Conservation (phyloP, 1,140 invertebrate species). For the Thaumatotibia leucotreta region DNA sequence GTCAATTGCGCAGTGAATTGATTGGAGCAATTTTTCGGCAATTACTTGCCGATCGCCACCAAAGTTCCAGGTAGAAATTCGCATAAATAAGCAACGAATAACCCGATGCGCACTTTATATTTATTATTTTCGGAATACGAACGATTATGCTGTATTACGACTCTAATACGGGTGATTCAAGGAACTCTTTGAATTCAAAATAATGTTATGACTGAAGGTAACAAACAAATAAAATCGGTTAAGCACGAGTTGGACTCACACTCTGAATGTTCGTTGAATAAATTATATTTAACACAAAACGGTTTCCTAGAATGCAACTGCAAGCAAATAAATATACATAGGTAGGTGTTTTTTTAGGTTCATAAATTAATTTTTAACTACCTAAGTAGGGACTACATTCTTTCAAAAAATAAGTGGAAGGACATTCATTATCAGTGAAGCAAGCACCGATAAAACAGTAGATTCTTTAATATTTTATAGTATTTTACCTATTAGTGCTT, state of each 20-base stretch:
- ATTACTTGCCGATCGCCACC: constrained; percentile 30
- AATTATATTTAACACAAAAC: too few species aligned
- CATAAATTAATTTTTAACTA: too few species aligned
- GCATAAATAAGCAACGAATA: constrained; percentile 37
- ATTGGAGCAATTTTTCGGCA: constrained; percentile 30
- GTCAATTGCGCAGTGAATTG: constrained; percentile 11
- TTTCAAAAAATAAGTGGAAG: too few species aligned
- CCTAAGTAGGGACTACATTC: too few species aligned
- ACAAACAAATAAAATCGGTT: neutral
- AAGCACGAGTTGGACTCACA: neutral
- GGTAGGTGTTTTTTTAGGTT: too few species aligned
- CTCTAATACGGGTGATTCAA: constrained; percentile 7
- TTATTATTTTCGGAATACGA: constrained; percentile 20
- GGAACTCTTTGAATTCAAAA: constrained; percentile 3
- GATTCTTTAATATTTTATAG: too few species aligned
- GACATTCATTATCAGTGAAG: too few species aligned
- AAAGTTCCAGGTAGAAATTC: constrained; percentile 29
- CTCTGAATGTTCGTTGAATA: too few species aligned
- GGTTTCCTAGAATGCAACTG: too few species aligned
- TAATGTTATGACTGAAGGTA: neutral
- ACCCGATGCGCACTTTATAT: constrained; percentile 17
- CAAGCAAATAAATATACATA: too few species aligned
- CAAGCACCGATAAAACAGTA: too few species aligned
- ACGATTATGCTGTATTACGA: constrained; percentile 8
- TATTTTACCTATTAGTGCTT: too few species aligned